A percentile compares a stretch with the other conserved stretches of the same genome.
Evolutionary conservation across 2,888 invertebrate genomes (phyloP).

Genomic region (Himalopsyche japonica): DNA sequence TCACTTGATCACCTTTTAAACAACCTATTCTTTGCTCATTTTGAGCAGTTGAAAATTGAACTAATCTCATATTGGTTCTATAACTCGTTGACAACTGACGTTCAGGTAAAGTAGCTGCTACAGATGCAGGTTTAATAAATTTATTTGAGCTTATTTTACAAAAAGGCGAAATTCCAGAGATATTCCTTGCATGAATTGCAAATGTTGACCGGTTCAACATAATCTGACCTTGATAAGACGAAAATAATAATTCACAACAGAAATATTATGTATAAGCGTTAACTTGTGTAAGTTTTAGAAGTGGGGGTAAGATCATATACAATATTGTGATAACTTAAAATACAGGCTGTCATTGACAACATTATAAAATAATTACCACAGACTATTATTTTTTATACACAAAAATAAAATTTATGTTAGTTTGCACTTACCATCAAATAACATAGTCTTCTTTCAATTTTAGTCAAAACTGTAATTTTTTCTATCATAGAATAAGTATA

Average conservation of each 20-base stretch:
- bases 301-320: too few species aligned
- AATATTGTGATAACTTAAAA: too few species aligned
- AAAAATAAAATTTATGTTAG: too few species aligned
- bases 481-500: too few species aligned
- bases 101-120: not conserved
- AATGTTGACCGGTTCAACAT: not conserved
- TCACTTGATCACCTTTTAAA: conserved; percentile 65
- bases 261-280: too few species aligned
- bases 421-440: too few species aligned
- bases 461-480: too few species aligned
- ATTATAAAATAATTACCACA: too few species aligned
- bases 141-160: not conserved
- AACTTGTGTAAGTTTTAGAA: too few species aligned
- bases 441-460: too few species aligned
- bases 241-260: not conserved
- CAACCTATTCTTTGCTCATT: conserved; percentile 69
- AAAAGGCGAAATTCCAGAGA: not conserved
- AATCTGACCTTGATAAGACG: not conserved
- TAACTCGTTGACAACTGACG: conserved; percentile 20
- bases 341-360: too few species aligned
- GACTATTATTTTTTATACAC: too few species aligned
- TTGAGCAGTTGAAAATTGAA: conserved; percentile 68
- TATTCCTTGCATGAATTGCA: not conserved
- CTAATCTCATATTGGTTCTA: conserved; percentile 64
- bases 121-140: not conserved